Conservation (phyloP, 2,888 invertebrate species). For the Drosophila fulvimacula region DNA sequence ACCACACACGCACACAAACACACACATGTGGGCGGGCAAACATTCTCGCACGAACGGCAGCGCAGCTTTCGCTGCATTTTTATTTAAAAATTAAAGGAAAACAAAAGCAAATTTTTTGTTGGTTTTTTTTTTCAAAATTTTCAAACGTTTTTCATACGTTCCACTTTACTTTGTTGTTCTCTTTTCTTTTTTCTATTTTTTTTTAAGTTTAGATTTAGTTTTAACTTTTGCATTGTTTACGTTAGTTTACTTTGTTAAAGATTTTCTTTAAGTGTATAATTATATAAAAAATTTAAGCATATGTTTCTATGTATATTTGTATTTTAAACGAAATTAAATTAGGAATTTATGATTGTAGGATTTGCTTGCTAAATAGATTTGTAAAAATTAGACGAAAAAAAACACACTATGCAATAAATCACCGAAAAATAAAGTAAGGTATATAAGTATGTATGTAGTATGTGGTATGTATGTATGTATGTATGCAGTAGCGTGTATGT, state of each 20-base stretch:
- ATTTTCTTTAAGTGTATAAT: conserved; percentile 64
- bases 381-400: conserved; percentile 70
- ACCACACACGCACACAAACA: conserved; percentile 6
- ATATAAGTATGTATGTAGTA: conserved; percentile 35
- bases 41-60: conserved; percentile 20
- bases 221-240: conserved; percentile 65
- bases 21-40: conserved; percentile 1
- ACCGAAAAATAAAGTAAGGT: conserved; percentile 79
- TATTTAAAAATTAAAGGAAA: conserved; percentile 51
- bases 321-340: conserved; percentile 78
- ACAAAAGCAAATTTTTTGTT: conserved; percentile 49
- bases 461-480: conserved; percentile 37
- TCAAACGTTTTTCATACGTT: conserved; percentile 58
- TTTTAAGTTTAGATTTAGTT: conserved; percentile 41
- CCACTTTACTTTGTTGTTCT: conserved; percentile 52
- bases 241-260: conserved; percentile 58
- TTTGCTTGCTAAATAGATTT: conserved; percentile 59
- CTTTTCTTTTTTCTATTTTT: conserved; percentile 48
- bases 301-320: conserved; percentile 61
- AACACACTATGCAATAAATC: conserved; percentile 77
- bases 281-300: conserved; percentile 68
- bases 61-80: conserved; percentile 15
- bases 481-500: conserved; percentile 42
- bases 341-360: conserved; percentile 75
- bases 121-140: conserved; percentile 46